phyloP scores from a whole-genome alignment of 2,888 invertebrate genomes.

The Sipha maydis region DNA sequence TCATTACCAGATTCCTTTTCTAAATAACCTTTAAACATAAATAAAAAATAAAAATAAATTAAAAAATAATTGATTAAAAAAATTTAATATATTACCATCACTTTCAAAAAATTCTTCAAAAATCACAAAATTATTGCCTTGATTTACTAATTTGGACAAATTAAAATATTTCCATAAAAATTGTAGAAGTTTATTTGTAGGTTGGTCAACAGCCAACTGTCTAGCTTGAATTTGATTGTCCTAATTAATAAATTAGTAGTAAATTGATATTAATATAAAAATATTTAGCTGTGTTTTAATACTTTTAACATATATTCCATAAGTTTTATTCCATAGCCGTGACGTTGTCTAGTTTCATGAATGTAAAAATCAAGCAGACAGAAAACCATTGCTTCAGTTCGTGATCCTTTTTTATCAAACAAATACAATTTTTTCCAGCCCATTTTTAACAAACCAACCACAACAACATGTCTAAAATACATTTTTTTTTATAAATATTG shows the following conservation, averaged over 20 bases:
- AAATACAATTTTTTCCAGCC: constrained; percentile 91
- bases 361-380: constrained; percentile 96
- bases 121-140: constrained; percentile 88
- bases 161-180: constrained; percentile 86
- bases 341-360: constrained; percentile 83
- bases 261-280: neutral
- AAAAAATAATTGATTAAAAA: neutral
- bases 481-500: neutral
- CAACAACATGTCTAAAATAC: constrained; percentile 65
- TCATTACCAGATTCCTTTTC: neutral
- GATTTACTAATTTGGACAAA: constrained; percentile 76
- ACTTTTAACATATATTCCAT: constrained; percentile 91
- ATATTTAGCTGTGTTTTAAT: constrained; percentile 63
- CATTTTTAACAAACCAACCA: constrained; percentile 90
- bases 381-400: constrained; percentile 82
- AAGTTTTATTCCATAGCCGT: constrained; percentile 84
- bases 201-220: constrained; percentile 90
- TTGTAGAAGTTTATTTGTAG: constrained; percentile 86
- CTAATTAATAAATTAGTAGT: constrained; percentile 67
- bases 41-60: neutral
- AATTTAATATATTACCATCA: neutral
- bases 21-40: neutral
- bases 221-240: constrained; percentile 76
- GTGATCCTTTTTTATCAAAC: constrained; percentile 76
- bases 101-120: constrained; percentile 80